phyloP scores from a whole-genome alignment of 2,888 invertebrate genomes.

The Coleophora flavipennella region DNA sequence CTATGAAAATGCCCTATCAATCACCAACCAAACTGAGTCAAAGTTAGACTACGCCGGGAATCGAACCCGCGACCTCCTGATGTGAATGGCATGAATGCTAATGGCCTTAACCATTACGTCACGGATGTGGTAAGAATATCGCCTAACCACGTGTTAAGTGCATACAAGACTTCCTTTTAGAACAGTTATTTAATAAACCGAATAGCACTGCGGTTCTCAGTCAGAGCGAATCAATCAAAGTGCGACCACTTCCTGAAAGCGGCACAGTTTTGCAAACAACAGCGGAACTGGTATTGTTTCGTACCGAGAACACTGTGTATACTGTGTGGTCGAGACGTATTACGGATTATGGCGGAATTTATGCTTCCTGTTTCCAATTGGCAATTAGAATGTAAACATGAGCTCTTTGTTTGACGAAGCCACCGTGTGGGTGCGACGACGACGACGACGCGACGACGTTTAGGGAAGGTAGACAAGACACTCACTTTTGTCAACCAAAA shows the following conservation, averaged over 20 bases:
- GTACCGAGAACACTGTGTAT: conserved; percentile 57
- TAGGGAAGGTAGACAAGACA: too few relatives aligned
- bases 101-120: too few relatives aligned
- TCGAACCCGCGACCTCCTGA: too few relatives aligned
- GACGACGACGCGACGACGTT: conserved; percentile 1
- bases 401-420: conserved; percentile 33
- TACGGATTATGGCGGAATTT: conserved; percentile 50
- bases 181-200: conserved; percentile 18
- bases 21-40: too few relatives aligned
- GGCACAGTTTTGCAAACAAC: conserved; percentile 59
- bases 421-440: conserved; percentile 9
- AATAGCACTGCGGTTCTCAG: conserved; percentile 24
- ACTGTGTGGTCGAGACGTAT: conserved; percentile 53
- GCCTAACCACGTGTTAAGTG: conserved; percentile 2
- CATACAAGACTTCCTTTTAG: conserved; percentile 26
- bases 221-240: conserved; percentile 26
- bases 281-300: conserved; percentile 69
- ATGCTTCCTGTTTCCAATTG: conserved; percentile 67
- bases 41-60: too few relatives aligned
- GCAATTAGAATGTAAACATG: conserved; percentile 62
- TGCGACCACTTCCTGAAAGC: conserved; percentile 58
- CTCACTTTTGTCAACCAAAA: too few relatives aligned
- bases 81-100: too few relatives aligned
- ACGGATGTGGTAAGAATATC: too few relatives aligned
- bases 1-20: too few relatives aligned